Evolutionary conservation across 2,113 vertebrate species (phyloP), one percentile per base, ranked within the genome.

Genomic region (Atractosteus spatula): DNA sequence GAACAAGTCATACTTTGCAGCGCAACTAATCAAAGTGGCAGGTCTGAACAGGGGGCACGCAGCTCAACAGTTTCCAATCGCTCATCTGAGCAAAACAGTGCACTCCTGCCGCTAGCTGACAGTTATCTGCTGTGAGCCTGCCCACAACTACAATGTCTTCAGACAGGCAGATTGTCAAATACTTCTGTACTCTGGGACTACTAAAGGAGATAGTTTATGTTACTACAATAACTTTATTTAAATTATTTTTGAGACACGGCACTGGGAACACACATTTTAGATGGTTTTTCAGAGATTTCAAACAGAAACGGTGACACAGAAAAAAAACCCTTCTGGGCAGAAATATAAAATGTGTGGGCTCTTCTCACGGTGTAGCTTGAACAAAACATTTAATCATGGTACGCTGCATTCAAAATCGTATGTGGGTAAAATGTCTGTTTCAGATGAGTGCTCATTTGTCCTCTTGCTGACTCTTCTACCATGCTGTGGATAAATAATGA

Each of bases 81-180:
- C 11, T 12, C 56, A 13, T 4, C 56, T 14, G 55, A 14, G 41
- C 54, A 17, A 13, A 55, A 10, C 55, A 8, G 41, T 12, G 14
- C 12, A 7, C 41, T 54, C 51, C 68, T n/a, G 68, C 17, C 41
- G 66, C 44, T 47, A 41, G 7, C 66, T 68, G 64, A 66, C 64
- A 66, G 64, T 3, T 44, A 16, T 55, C 66, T 54, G 42, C 47
- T 41, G 66, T n/a, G 16, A n/a, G 66, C 44, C 66, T n/a, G 66
- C 45, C 45, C 44, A 10, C 66, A 10, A 45, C 47, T 45, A 67
- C 66, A 67, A 67, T 51, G 66, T 7, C 45, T n/a, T 55, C 45
- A 29, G 66, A 68, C 66, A 45, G 47, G 44, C 4, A 17, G 45
- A 68, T 45, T 55, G 66, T 44, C 66, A 55, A 7, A 6, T 11